These are phyloP conservation scores for Erpornis zantholeuca DNA, from an alignment of 2,113 vertebrate genomes.

Conservation along the genomic window DNA sequence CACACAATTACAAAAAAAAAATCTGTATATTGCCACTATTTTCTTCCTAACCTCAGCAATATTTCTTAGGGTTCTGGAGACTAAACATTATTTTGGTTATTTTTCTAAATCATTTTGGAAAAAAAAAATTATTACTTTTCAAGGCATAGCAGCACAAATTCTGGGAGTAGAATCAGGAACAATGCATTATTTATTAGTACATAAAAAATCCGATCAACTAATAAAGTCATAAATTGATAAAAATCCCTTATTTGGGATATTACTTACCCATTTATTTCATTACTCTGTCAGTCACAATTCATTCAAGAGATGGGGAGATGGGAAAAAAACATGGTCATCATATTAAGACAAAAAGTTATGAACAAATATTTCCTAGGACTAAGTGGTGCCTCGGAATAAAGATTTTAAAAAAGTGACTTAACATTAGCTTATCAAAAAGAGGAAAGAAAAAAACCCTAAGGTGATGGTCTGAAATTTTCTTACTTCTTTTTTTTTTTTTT, in stretches of 20 bases:
- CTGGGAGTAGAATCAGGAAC: not conserved
- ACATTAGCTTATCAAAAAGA: not conserved
- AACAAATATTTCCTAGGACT: not conserved
- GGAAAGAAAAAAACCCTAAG: not conserved
- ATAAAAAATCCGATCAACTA: not conserved
- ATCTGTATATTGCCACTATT: not conserved
- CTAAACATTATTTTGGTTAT: accelerated
- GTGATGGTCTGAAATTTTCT: not conserved
- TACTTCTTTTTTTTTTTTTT: not conserved
- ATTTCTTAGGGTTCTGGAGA: not conserved
- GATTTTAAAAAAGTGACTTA: not conserved
- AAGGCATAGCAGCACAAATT: not conserved
- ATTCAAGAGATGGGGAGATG: not conserved
- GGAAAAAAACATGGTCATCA: not conserved
- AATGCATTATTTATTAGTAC: not conserved
- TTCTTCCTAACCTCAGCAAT: not conserved
- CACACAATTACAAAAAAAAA: not conserved
- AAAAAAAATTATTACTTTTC: not conserved
- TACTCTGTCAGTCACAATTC: not conserved
- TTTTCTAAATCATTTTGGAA: not conserved
- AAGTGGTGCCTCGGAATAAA: not conserved
- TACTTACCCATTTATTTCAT: not conserved
- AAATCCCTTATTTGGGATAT: not conserved
- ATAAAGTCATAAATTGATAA: not conserved
- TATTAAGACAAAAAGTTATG: not conserved